Conservation (phyloP, 2,888 invertebrate species). For the Zele albiditarsus region DNA sequence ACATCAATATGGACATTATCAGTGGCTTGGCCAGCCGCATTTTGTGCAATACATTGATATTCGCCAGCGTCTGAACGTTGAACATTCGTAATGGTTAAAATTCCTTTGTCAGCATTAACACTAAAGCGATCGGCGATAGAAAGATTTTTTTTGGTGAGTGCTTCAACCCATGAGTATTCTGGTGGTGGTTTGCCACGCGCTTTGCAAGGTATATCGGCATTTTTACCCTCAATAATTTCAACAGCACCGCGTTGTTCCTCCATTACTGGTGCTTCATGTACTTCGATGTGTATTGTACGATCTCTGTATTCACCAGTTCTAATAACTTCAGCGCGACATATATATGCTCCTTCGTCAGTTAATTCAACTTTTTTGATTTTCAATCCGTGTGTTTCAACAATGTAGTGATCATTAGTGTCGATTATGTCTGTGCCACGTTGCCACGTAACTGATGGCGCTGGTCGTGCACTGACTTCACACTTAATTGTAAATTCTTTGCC, state of each 20-base stretch:
- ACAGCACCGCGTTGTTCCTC: slow-evolving; percentile 77
- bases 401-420: slow-evolving; percentile 81
- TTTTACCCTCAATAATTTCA: slow-evolving; percentile 87
- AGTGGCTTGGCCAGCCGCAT: slow-evolving; percentile 83
- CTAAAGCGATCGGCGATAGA: slow-evolving; percentile 80
- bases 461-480: slow-evolving; percentile 90
- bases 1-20: slow-evolving; percentile 81
- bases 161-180: slow-evolving; percentile 87
- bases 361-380: slow-evolving; percentile 85
- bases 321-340: slow-evolving; percentile 89
- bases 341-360: slow-evolving; percentile 89
- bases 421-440: slow-evolving; percentile 84
- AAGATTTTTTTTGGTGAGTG: slow-evolving; percentile 82
- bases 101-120: slow-evolving; percentile 82
- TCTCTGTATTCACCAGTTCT: slow-evolving; percentile 86
- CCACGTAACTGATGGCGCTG: slow-evolving; percentile 91
- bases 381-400: slow-evolving; percentile 84
- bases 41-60: slow-evolving; percentile 87
- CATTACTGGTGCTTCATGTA: slow-evolving; percentile 84
- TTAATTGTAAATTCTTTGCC: slow-evolving; percentile 84
- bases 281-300: slow-evolving; percentile 86
- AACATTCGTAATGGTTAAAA: slow-evolving; percentile 83
- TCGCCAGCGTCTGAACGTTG: slow-evolving; percentile 85
- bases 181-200: slow-evolving; percentile 91
- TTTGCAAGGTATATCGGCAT: slow-evolving; percentile 83